A percentile compares a stretch with the other conserved stretches of the same genome.
Conservation (phyloP, 2,888 invertebrate genomes). For the Apodemia hepburni region DNA sequence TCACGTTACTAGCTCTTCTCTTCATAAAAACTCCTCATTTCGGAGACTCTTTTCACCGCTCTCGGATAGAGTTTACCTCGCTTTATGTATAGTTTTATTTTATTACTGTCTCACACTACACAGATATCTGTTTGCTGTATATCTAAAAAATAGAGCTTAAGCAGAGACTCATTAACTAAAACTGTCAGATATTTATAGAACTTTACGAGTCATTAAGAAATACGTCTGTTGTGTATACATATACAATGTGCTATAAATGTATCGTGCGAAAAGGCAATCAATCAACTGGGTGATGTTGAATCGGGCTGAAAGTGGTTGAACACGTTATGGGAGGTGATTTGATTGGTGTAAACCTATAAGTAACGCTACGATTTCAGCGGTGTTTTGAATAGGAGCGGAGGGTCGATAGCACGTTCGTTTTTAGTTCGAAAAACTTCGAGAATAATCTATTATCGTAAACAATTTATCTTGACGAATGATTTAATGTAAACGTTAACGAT, state of each 20-base stretch:
- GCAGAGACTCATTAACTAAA: not conserved
- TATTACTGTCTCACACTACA: no score
- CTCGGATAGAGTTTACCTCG: no score
- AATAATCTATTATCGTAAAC: slow-evolving; percentile 11
- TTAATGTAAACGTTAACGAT: not conserved
- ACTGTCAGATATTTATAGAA: slow-evolving; percentile 16
- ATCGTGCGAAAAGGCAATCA: slow-evolving; percentile 43
- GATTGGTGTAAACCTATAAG: slow-evolving; percentile 37
- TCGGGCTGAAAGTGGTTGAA: slow-evolving; percentile 26
- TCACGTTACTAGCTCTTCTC: no score
- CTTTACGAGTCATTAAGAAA: slow-evolving; percentile 10
- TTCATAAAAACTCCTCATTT: no score
- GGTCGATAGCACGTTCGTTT: slow-evolving; percentile 7
- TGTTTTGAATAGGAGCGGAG: slow-evolving; percentile 1
- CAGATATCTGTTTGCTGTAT: no score
- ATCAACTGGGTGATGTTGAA: slow-evolving; percentile 36
- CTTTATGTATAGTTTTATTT: no score
- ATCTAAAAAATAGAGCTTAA: not conserved
- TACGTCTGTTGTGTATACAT: slow-evolving; percentile 6
- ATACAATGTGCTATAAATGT: slow-evolving; percentile 27
- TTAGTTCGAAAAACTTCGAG: slow-evolving; percentile 1
- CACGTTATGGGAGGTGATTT: slow-evolving; percentile 32
- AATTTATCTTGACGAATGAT: slow-evolving; percentile 6
- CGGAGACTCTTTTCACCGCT: no score
- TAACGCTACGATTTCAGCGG: slow-evolving; percentile 29